Conservation (phyloP, 2,113 vertebrate genomes). For the Nibea albiflora region DNA sequence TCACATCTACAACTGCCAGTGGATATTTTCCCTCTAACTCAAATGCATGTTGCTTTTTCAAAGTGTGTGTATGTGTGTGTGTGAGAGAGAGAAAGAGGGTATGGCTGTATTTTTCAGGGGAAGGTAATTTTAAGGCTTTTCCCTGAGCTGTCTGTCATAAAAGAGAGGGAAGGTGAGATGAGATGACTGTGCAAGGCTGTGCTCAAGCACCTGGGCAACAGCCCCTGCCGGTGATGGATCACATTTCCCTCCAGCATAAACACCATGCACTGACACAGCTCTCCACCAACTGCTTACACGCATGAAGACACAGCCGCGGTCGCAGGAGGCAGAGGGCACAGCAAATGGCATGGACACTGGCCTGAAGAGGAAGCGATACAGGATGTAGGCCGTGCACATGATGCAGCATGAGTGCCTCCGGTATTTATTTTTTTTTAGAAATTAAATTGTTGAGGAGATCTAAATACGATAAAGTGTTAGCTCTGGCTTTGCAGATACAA, state of each 20-base stretch:
- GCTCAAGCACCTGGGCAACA: conserved; percentile 65
- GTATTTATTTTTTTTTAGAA: neutral
- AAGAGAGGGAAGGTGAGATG: conserved; percentile 46
- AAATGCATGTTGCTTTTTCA: conserved; percentile 11
- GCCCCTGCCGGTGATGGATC: conserved; percentile 69
- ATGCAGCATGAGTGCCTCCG: neutral
- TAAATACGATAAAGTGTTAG: neutral
- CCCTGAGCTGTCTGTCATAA: conserved; percentile 53
- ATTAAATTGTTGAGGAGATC: neutral
- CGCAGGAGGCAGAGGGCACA: conserved; percentile 32
- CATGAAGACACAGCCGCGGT: conserved; percentile 56
- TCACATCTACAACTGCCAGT: neutral
- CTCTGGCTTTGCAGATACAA: neutral
- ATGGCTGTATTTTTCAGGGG: conserved; percentile 27
- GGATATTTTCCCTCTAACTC: neutral
- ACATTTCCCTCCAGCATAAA: conserved; percentile 70
- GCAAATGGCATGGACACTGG: conserved; percentile 26
- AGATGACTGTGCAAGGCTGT: conserved; percentile 64
- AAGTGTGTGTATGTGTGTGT: no score
- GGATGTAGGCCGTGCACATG: neutral
- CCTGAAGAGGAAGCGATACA: neutral
- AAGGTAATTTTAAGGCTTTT: conserved; percentile 49
- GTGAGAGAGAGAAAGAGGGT: neutral
- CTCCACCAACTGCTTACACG: conserved; percentile 60
- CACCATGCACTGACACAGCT: conserved; percentile 53